Percentiles rank a stretch among this genome's conserved stretches.
These are phyloP conservation scores for Drosophila nigromelanica DNA, from an alignment of 1,140 invertebrate genomes.

Conservation along the genomic window DNA sequence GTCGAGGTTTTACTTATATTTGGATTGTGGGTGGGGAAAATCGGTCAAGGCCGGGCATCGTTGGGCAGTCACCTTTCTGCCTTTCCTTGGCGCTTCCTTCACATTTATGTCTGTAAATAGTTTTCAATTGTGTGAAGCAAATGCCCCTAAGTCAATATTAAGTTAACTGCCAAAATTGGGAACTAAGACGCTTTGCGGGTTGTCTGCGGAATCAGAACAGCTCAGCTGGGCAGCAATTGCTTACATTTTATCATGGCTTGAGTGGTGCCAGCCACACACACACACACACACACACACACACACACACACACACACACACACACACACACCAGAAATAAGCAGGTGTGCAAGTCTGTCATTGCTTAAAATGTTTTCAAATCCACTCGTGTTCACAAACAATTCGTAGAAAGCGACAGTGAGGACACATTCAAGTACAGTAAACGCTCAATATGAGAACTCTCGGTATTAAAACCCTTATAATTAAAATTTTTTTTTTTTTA, in stretches of 20 bases:
- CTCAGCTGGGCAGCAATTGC: constrained; percentile 56
- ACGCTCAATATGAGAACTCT: too few species aligned
- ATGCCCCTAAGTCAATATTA: constrained; percentile 71
- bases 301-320: background rate
- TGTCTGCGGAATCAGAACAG: constrained; percentile 36
- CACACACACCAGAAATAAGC: background rate
- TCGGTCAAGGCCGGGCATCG: constrained; percentile 44
- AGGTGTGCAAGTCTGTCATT: constrained; percentile 32
- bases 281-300: background rate
- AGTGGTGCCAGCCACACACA: constrained; percentile 22
- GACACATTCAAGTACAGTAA: constrained; percentile 17
- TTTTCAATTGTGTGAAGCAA: constrained; percentile 65
- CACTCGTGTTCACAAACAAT: constrained; percentile 57
- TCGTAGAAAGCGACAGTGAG: constrained; percentile 1
- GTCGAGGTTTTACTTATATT: constrained; percentile 1
- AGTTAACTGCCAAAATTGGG: constrained; percentile 53
- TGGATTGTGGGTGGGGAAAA: constrained; percentile 7
- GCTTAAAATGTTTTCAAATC: constrained; percentile 71
- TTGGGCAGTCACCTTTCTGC: constrained; percentile 7
- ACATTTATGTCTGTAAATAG: constrained; percentile 56
- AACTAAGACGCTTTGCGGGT: constrained; percentile 54
- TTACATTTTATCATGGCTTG: constrained; percentile 71
- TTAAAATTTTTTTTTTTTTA: too few species aligned
- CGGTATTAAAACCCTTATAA: too few species aligned
- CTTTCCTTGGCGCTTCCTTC: background rate